Percentiles rank a stretch among this genome's conserved stretches.
Evolutionary conservation across 2,888 invertebrate genomes (phyloP).

Genomic region (Bursaphelenchus okinawaensis): DNA sequence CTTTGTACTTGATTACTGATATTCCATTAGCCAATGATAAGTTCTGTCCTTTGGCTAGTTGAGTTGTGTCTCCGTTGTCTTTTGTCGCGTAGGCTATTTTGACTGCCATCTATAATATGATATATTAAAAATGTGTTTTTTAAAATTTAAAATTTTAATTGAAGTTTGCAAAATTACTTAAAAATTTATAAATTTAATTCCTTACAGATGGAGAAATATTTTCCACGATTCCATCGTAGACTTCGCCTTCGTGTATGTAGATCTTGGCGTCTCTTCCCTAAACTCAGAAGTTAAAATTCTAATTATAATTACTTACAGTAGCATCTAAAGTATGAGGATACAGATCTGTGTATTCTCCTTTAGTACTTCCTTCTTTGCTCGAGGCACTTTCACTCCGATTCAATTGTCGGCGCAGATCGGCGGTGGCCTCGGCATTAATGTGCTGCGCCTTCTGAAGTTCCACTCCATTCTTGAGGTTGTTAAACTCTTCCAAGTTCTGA

Average conservation of each 20-base stretch:
- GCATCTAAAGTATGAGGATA: not conserved
- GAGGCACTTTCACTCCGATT: not conserved
- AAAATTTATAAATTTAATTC: not conserved
- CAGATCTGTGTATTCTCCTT: not conserved
- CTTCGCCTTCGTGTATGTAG: not conserved
- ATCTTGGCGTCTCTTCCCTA: not conserved
- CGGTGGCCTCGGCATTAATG: not conserved
- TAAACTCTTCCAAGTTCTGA: too few relatives aligned
- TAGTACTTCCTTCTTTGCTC: too few relatives aligned
- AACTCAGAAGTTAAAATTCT: not conserved
- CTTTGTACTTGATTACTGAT: not conserved
- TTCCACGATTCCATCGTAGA: not conserved
- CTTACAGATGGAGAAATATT: not conserved
- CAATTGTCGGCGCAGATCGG: not conserved
- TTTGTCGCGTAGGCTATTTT: not conserved
- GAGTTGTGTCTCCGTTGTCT: not conserved
- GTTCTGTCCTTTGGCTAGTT: not conserved
- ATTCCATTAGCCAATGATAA: not conserved
- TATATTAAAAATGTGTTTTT: not conserved
- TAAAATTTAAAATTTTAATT: too few relatives aligned
- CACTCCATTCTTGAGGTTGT: too few relatives aligned
- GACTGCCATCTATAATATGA: not conserved
- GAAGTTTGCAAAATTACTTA: not conserved
- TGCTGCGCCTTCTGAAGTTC: not conserved
- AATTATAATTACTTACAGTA: not conserved